Conservation (phyloP, 2,797 vertebrate species). For the Macropus fuliginosus region DNA sequence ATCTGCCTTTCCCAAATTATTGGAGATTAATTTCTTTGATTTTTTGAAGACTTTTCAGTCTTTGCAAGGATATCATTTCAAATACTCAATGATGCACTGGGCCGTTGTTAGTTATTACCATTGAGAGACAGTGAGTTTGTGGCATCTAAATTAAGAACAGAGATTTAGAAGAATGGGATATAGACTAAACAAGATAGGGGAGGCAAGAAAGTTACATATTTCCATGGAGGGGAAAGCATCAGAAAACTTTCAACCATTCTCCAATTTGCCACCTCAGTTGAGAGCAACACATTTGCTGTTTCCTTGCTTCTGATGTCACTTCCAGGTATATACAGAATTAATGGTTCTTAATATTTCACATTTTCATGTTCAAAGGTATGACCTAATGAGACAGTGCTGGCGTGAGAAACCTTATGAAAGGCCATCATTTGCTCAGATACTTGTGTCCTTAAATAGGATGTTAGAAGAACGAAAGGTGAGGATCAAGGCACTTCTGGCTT, state of each 20-base stretch:
- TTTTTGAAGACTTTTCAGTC: neutral
- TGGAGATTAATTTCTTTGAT: neutral
- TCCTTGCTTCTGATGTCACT: neutral
- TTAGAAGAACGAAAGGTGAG: conserved; percentile 92
- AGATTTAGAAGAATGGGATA: neutral
- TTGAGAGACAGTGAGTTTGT: neutral
- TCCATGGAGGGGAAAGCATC: neutral
- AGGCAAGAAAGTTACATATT: neutral
- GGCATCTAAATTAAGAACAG: conserved; percentile 4
- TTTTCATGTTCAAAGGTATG: conserved; percentile 85
- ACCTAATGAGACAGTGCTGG: conserved; percentile 93
- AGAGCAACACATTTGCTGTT: neutral
- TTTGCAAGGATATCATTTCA: conserved; percentile 20
- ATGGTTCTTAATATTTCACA: neutral
- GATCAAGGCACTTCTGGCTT: neutral
- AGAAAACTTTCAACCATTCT: neutral
- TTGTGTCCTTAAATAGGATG: conserved; percentile 91
- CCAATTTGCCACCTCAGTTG: neutral
- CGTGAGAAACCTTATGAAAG: conserved; percentile 92
- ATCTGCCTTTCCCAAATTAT: neutral
- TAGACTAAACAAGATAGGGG: neutral
- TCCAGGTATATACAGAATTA: neutral
- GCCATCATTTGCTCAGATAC: conserved; percentile 91
- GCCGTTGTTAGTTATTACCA: neutral
- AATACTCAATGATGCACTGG: neutral